Base-by-base conservation (phyloP, 2,888 invertebrate species). In the Chydorus sphaericus region DNA sequence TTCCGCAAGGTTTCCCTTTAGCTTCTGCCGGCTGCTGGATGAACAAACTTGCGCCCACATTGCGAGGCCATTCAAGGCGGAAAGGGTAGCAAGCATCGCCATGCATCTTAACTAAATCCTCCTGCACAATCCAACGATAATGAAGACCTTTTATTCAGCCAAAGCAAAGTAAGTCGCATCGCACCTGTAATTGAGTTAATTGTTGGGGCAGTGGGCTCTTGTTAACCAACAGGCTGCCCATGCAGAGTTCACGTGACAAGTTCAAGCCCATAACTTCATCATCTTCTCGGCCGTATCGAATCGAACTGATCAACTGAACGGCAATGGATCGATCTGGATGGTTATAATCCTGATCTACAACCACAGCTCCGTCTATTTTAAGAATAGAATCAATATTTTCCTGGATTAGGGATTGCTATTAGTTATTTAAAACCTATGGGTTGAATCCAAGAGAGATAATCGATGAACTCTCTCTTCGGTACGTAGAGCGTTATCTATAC, bases 201-300 rank as follows among this genome's bases (percentile, higher is more conserved):
- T 44, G 44, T n/a, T 44, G 26, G 8, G 44, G 44, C 7, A n/a
- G 23, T 23, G 20, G 14, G 3, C 5, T 28, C 28, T 44, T 44
- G 20, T 44, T 44, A 4, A 44, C 44, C 23, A 44, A 14, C 5
- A 53, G 23, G 11, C 20, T 37, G 5, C 37, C 53, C 28, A 53
- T 28, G 16, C 53, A 53, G 23, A 53, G 20, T 72, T 97, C 96
- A 69, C 96, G 96, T 73, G 94, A 90, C 75, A 97, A 97, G 66
- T 93, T 91, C 62, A 97, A 77, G 0, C 97, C 97, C 82, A 97
- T 88, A 26, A 97, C 94, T 71, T 97, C 96, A 68, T 97, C 87
- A 69, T 97, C 96, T 73, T 96, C 96, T 48, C 96, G 77, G 0
- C 96, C 96, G 68, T 97, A 96, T 62, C 96, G 83, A 73, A 96